Evolutionary conservation across 2,888 invertebrate genomes (phyloP), one percentile per base, ranked within the genome.

Genomic region (Melipona bicolor): DNA sequence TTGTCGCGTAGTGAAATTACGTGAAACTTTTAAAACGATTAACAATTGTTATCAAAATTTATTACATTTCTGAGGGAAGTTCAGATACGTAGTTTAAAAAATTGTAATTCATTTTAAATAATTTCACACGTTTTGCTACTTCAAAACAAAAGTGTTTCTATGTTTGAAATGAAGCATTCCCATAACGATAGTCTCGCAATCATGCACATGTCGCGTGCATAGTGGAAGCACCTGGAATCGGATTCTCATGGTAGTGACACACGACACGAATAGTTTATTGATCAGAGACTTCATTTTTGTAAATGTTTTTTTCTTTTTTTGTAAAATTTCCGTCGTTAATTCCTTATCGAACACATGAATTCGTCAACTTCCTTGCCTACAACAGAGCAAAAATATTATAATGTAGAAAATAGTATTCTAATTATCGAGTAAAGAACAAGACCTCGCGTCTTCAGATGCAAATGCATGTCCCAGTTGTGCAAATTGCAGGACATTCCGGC

Each of bases 141-240:
- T 19, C 13, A n/a, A 65, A 75, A 36, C 74, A 75, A 74, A 68
- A 43, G 17, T 43, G 59, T n/a, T 24, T 61, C 27, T 70, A 69
- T 74, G 83, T 88, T 84, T 84, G 85, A 90, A 91, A 87, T 82
- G 83, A 77, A 83, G 85, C 80, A 89, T 94, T 94, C 94, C 93
- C 94, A 94, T 91, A 93, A 89, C 90, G 92, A 92, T 93, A 92
- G 86, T 85, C 85, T 88, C 86, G 87, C 90, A 92, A 93, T 93
- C 92, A 90, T 87, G 88, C 90, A 91, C 91, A 93, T 93, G 94
- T 92, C 91, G 90, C 86, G 88, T 77, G 78, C 74, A 84, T 84
- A 87, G 87, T 82, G 81, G 81, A 90, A 88, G 90, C 93, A 94
- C 93, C 93, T 94, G 94, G 92, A 88, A 86, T 90, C 85, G 75